Percentiles rank a stretch among this genome's conserved stretches.
These are phyloP conservation scores for Artemia sp. DNA, from an alignment of 2,888 invertebrate genomes.

Conservation along the genomic window DNA sequence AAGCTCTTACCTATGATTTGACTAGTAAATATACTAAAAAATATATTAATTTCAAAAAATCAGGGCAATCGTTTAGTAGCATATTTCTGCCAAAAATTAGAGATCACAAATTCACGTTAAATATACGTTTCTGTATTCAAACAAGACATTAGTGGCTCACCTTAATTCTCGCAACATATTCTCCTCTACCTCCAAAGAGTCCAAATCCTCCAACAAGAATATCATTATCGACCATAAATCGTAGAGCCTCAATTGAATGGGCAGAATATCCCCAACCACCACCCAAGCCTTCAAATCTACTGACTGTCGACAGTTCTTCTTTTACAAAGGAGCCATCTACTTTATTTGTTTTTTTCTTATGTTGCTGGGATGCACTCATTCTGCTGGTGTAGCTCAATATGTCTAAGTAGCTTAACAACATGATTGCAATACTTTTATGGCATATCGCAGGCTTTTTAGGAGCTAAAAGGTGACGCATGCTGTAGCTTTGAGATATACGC, in stretches of 20 bases:
- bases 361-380: neutral
- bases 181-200: constrained; percentile 87
- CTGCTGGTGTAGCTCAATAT: neutral
- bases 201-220: constrained; percentile 79
- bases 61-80: too few species aligned
- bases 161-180: constrained; percentile 83
- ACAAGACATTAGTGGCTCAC: constrained; percentile 29
- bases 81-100: neutral
- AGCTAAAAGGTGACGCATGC: neutral
- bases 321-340: constrained; percentile 45
- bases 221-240: constrained; percentile 85
- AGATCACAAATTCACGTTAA: constrained; percentile 16
- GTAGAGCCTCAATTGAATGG: constrained; percentile 84
- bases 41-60: too few species aligned
- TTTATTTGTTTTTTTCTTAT: constrained; percentile 22
- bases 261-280: constrained; percentile 98
- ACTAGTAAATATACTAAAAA: too few species aligned
- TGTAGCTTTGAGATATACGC: neutral
- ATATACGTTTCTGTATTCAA: neutral
- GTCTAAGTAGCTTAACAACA: neutral
- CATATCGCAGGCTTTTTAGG: neutral
- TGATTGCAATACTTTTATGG: neutral
- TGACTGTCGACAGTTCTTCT: constrained; percentile 64
- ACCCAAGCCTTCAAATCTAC: constrained; percentile 78
- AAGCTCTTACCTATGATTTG: too few species aligned